phyloP scores from a whole-genome alignment of 2,888 invertebrate genomes.

The Vesta saturnalis region DNA sequence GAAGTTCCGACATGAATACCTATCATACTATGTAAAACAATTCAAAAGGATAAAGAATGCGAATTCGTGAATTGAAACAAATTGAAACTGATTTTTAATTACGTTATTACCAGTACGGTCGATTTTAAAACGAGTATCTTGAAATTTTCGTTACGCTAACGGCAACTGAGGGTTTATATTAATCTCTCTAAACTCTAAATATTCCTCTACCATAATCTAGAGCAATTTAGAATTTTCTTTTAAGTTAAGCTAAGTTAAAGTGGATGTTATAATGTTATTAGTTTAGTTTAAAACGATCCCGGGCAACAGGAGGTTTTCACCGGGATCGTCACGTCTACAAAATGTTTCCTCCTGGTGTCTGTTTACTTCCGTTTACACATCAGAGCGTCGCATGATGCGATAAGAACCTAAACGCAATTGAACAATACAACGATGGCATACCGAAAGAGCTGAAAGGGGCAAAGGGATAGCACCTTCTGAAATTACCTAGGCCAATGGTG shows the following conservation, averaged over 20 bases:
- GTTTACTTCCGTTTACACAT: conserved; percentile 36
- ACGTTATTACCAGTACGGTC: conserved; percentile 20
- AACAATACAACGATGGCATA: conserved; percentile 30
- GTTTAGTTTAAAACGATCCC: conserved; percentile 27
- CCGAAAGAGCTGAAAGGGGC: conserved; percentile 1
- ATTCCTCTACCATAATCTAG: conserved; percentile 28
- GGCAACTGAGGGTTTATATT: conserved; percentile 18
- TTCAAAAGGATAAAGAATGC: conserved; percentile 15
- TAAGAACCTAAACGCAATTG: conserved; percentile 37
- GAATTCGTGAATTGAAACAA: conserved; percentile 27
- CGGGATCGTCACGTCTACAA: conserved; percentile 13
- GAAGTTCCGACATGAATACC: conserved; percentile 48
- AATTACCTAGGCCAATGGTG: conserved; percentile 24
- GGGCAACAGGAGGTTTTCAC: conserved; percentile 32
- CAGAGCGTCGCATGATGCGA: conserved; percentile 26
- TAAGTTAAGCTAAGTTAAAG: conserved; percentile 29
- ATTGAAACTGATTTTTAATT: conserved; percentile 37
- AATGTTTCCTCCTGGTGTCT: conserved; percentile 29
- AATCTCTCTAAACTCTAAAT: conserved; percentile 25
- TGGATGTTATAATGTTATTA: conserved; percentile 35
- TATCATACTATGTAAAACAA: conserved; percentile 34
- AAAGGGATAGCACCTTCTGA: conserved; percentile 16
- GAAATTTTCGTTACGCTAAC: conserved; percentile 25
- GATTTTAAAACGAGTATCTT: conserved; percentile 19
- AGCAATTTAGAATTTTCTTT: conserved; percentile 31